Evolutionary conservation across 2,888 invertebrate species (phyloP).

Genomic region (Globia sparganii): DNA sequence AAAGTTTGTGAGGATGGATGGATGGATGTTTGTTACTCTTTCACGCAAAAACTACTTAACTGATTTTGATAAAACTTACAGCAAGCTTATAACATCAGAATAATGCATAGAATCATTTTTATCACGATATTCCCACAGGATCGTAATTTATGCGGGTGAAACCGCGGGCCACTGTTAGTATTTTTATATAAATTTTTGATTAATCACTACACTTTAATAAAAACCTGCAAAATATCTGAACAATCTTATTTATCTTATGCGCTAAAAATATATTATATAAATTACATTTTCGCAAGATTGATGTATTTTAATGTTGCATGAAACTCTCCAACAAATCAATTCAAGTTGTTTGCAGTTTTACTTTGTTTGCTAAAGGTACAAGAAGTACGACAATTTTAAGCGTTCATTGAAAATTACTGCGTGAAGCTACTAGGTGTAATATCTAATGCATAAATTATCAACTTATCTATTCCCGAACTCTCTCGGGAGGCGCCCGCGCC

Average conservation of each 20-base stretch:
- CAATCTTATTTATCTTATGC: slow-evolving; percentile 6
- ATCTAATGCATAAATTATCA: slow-evolving; percentile 83
- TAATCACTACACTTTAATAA: slow-evolving; percentile 9
- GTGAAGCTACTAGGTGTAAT: slow-evolving; percentile 71
- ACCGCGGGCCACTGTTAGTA: neutral
- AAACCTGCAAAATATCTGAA: neutral
- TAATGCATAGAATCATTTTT: neutral
- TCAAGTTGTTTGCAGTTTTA: slow-evolving; percentile 42
- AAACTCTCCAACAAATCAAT: slow-evolving; percentile 39
- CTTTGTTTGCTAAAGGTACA: slow-evolving; percentile 49
- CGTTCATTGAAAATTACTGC: slow-evolving; percentile 65
- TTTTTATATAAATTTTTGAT: neutral
- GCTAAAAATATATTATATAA: slow-evolving; percentile 18
- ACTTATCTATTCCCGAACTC: slow-evolving; percentile 78
- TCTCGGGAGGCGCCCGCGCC: slow-evolving; percentile 69
- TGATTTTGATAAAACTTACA: too few species aligned
- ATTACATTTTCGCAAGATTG: slow-evolving; percentile 22
- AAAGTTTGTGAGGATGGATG: neutral
- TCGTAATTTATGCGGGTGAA: too few species aligned
- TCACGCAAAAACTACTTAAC: neutral
- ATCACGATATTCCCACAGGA: neutral
- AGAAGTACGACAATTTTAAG: slow-evolving; percentile 52
- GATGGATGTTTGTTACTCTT: neutral
- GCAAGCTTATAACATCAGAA: neutral
- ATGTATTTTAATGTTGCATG: slow-evolving; percentile 35